A percentile compares a stretch with the other conserved stretches of the same genome.
phyloP scores from a whole-genome alignment of 2,888 invertebrate genomes.

The Zeuzera pyrina region DNA sequence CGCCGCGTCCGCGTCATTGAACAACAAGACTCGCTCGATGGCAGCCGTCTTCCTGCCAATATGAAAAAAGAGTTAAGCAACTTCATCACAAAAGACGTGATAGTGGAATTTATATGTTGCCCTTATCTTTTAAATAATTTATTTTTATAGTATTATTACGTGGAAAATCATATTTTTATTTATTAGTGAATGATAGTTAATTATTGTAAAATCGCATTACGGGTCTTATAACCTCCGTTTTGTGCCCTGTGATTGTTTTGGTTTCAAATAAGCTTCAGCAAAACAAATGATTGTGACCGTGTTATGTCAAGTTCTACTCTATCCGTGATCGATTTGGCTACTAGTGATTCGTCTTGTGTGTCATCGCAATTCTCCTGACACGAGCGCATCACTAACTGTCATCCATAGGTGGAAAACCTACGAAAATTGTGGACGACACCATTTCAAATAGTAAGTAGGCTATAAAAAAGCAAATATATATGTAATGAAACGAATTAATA shows the following conservation, averaged over 20 bases:
- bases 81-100: constrained; percentile 64
- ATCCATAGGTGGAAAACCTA: constrained; percentile 58
- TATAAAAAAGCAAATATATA: constrained; percentile 7
- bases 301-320: constrained; percentile 32
- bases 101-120: constrained; percentile 67
- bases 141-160: constrained; percentile 67
- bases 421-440: constrained; percentile 64
- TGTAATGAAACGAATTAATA: too few species aligned
- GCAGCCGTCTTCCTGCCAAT: constrained; percentile 69
- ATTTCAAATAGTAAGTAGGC: constrained; percentile 66
- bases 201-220: constrained; percentile 55
- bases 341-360: constrained; percentile 46
- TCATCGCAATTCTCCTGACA: constrained; percentile 43
- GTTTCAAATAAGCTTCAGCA: constrained; percentile 45
- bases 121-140: constrained; percentile 61
- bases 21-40: constrained; percentile 71
- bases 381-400: constrained; percentile 55
- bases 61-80: constrained; percentile 63
- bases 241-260: constrained; percentile 66
- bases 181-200: constrained; percentile 69
- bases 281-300: constrained; percentile 45
- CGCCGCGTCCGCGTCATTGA: constrained; percentile 69
- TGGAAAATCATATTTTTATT: constrained; percentile 62
- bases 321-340: constrained; percentile 45
- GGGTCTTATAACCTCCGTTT: constrained; percentile 51